These are phyloP conservation scores for Calephelis virginiensis DNA, from an alignment of 1,140 invertebrate species.

Conservation along the genomic window DNA sequence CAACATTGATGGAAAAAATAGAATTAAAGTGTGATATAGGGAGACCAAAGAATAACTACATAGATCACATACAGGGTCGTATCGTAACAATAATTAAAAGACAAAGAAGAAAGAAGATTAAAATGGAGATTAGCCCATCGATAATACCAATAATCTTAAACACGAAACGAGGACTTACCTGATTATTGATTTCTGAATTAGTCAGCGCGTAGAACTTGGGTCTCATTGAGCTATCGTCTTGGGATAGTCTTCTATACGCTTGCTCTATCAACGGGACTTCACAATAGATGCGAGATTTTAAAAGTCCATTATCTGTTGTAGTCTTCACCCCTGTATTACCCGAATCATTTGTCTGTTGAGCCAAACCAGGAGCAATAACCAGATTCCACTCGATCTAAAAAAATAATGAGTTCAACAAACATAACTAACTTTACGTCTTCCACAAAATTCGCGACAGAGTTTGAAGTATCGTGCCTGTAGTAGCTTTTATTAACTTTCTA, in stretches of 20 bases:
- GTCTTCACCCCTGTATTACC: conserved; percentile 45
- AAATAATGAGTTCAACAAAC: neutral
- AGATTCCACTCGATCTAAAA: conserved; percentile 90
- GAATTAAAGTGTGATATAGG: too few species aligned
- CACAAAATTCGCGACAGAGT: too few species aligned
- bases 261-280: conserved; percentile 90
- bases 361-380: conserved; percentile 81
- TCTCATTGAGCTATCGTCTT: conserved; percentile 87
- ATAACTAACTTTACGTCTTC: too few species aligned
- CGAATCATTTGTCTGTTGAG: conserved; percentile 46
- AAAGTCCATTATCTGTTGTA: conserved; percentile 48
- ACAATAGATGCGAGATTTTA: conserved; percentile 82
- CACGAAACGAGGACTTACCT: conserved; percentile 48
- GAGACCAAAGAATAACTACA: too few species aligned
- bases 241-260: conserved; percentile 84
- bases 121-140: too few species aligned
- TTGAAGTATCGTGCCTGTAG: too few species aligned
- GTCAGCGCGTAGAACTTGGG: conserved; percentile 93
- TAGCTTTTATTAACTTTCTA: too few species aligned
- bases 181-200: conserved; percentile 86
- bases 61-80: too few species aligned
- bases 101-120: too few species aligned
- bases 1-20: too few species aligned
- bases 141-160: neutral
- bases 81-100: too few species aligned